phyloP scores from a whole-genome alignment of 2,113 vertebrate species.

The Struthio camelus region DNA sequence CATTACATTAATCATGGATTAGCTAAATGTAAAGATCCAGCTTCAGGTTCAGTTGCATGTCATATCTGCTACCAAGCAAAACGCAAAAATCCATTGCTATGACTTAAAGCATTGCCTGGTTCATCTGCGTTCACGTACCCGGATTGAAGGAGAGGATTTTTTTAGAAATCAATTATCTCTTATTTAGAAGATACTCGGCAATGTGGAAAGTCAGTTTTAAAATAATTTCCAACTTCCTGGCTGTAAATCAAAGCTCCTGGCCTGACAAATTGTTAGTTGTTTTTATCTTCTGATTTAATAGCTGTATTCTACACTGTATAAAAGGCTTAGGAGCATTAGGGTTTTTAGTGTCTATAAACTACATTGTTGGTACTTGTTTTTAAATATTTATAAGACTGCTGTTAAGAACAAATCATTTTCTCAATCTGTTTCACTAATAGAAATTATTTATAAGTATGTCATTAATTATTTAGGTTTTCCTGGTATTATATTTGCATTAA shows the following conservation, averaged over 20 bases:
- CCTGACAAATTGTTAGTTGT: background rate
- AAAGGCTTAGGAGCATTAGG: conserved; percentile 56
- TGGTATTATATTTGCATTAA: conserved; percentile 82
- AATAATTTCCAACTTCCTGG: conserved; percentile 9
- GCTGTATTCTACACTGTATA: conserved; percentile 6
- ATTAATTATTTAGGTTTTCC: conserved; percentile 82
- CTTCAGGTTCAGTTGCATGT: background rate
- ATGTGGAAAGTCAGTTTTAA: background rate
- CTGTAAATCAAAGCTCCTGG: conserved; percentile 36
- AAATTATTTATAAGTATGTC: conserved; percentile 83
- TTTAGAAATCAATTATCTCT: conserved; percentile 15
- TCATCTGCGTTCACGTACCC: background rate
- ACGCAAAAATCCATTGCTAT: background rate
- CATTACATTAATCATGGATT: background rate
- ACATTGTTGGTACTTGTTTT: conserved; percentile 58
- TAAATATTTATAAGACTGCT: conserved; percentile 79
- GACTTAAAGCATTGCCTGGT: background rate
- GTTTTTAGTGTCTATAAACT: conserved; percentile 70
- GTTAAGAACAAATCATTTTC: conserved; percentile 81
- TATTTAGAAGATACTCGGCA: conserved; percentile 19
- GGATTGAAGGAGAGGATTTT: background rate
- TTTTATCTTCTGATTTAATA: conserved; percentile 57
- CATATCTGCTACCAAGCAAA: background rate
- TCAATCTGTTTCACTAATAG: conserved; percentile 79
- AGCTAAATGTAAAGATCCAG: background rate